Conservation (phyloP, 2,797 vertebrate species). For the Lindbergichthys nudifrons region DNA sequence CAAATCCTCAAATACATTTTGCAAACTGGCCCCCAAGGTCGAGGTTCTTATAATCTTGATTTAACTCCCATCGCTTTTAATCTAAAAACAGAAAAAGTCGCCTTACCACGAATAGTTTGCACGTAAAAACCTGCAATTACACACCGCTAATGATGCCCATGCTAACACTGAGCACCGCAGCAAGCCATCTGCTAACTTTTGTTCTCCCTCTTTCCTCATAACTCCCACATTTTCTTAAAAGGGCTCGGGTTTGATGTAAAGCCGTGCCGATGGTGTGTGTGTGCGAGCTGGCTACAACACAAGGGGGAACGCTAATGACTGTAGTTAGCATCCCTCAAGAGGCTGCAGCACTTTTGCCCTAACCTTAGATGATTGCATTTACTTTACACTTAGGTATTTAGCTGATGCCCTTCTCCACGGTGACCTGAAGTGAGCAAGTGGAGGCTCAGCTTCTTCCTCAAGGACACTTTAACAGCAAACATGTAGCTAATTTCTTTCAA, state of each 20-base stretch:
- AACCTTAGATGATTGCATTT: constrained; percentile 71
- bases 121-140: constrained; percentile 77
- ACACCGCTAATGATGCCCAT: constrained; percentile 70
- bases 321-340: constrained; percentile 56
- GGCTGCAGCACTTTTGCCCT: constrained; percentile 66
- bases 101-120: constrained; percentile 46
- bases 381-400: constrained; percentile 61
- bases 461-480: constrained; percentile 47
- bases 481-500: constrained; percentile 10
- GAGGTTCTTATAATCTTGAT: background rate
- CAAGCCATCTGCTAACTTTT: constrained; percentile 73
- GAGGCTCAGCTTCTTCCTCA: constrained; percentile 24
- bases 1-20: constrained; percentile 12
- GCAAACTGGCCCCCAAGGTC: constrained; percentile 5
- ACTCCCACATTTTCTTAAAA: constrained; percentile 34
- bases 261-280: constrained; percentile 19
- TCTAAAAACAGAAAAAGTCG: background rate
- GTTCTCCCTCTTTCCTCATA: constrained; percentile 49
- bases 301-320: constrained; percentile 62
- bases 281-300: constrained; percentile 43
- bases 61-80: background rate
- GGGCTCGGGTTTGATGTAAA: constrained; percentile 30
- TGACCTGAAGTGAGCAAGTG: constrained; percentile 33
- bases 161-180: constrained; percentile 42
- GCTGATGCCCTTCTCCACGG: constrained; percentile 32